Evolutionary conservation across 2,113 vertebrate genomes (phyloP).

Genomic region (Talpa occidentalis): DNA sequence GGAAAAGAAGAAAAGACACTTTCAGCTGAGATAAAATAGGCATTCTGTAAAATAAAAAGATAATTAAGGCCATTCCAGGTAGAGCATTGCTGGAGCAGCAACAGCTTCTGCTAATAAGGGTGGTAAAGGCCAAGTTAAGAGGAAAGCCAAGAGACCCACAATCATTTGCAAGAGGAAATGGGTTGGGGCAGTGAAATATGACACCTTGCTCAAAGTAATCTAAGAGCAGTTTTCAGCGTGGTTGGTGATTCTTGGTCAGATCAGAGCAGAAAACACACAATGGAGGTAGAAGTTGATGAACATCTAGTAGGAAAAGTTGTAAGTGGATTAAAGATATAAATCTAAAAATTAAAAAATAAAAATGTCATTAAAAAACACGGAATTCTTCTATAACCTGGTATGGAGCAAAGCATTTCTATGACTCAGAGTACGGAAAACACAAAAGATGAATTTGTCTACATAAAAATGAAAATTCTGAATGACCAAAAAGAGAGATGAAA

Average conservation of each 20-base stretch:
- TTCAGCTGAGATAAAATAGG: not conserved
- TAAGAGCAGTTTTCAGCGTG: not conserved
- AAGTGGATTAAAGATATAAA: not conserved
- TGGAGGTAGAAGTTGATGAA: not conserved
- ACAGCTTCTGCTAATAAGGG: not conserved
- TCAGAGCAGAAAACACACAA: not conserved
- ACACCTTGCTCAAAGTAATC: not conserved
- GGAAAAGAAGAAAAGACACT: not conserved
- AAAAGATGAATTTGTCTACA: not conserved
- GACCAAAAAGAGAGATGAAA: not conserved
- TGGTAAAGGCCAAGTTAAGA: not conserved
- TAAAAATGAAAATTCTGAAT: slow-evolving; percentile 1
- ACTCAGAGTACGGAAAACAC: not conserved
- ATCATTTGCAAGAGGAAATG: slow-evolving; percentile 17
- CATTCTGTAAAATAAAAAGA: not conserved
- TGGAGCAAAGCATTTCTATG: not conserved
- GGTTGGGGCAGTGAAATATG: not conserved
- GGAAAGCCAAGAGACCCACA: not conserved
- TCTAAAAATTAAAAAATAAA: not conserved
- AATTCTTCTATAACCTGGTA: not conserved
- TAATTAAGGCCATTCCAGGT: not conserved
- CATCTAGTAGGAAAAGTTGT: not conserved
- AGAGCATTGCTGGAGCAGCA: not conserved
- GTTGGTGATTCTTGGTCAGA: not conserved
- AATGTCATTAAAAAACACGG: not conserved